Evolutionary conservation across 2,113 vertebrate species (phyloP), one percentile per base, ranked within the genome.

Genomic region (Lethenteron reissneri): DNA sequence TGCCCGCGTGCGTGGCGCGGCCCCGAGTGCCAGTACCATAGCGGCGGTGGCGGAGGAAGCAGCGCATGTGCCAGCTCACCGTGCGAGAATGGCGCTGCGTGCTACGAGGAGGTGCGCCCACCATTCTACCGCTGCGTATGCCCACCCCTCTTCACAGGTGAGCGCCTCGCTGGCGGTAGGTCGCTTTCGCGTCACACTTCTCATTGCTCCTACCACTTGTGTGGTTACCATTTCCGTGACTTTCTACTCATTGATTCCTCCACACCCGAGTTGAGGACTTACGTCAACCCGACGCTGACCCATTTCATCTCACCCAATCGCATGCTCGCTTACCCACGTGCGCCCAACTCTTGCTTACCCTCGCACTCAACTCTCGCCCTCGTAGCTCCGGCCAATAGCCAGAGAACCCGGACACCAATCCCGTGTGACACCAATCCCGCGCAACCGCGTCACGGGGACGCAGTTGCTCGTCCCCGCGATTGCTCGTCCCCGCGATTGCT

Each of bases 41-140:
- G n/a, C 21, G 64, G 41, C 41, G 41, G 41, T 41, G 41, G 41
- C 41, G 41, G 41, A 41, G 41, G 41, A 41, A 80, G 84, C 78
- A 92, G 84, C 79, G 85, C 86, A 58, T 99, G 94, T 74, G n/a
- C 21, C 21, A n/a, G 64, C 64, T 17, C 21, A 11, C 64, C 64
- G 64, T 68, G 64, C 64, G n/a, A 17, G n/a, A 68, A 68, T 21
- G n/a, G 21, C n/a, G 64, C n/a, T 17, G 21, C 64, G n/a, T 68
- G 64, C 64, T 21, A 17, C 64, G 64, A 68, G 64, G 21, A n/a
- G 64, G n/a, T 21, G 64, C 64, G 21, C n/a, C 64, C 64, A 68
- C 64, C 64, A 1, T 68, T 68, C 11, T 68, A 68, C 25, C 10
- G n/a, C 64, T 68, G 64, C 64, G n/a, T n/a, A 11, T 68, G 64